Base-by-base conservation (phyloP, 2,797 vertebrate species). In the Eulemur rubriventer region DNA sequence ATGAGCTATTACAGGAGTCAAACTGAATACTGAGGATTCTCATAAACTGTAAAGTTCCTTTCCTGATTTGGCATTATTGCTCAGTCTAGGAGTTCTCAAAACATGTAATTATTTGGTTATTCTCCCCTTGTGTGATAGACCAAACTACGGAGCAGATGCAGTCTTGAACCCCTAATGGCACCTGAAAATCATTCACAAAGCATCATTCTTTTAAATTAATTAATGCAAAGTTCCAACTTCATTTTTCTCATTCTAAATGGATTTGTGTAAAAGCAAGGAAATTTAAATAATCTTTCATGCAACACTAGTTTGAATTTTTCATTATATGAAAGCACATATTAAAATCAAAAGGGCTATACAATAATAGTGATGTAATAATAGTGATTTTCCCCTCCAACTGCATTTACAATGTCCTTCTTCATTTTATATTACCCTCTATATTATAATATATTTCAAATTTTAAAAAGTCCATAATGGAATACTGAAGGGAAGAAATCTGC, bases 151-250 rank as follows among this genome's bases (percentile, higher is more conserved):
- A 83, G 12, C 24, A 81, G 10, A 33, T 2, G 24, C 41, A 3
- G 2, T 84, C 95, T 95, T 59, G 55, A 38, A 52, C n/a, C 22
- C 75, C 4, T 24, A 63, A 79, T 11, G 28, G 63, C 6, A 89
- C 35, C n/a, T 38, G 38, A 89, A 94, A 94, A 81, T 33, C 43
- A 89, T 86, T 35, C 69, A 41, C 0, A 6, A 7, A 63, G 46
- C 50, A 91, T 79, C 48, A 33, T 63, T 94, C 57, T 55, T 81
- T 17, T 50, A 33, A 48, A 1, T 30, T 50, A 93, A 95, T 97
- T 75, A 91, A 20, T 7, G n/a, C 75, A 96, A 91, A 96, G 48
- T 75, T 97, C 75, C 50, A 82, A 48, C 46, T 83, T 59, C 18
- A 63, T 63, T 78, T 97, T 41, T 33, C n/a, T 81, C 81, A 79